A percentile compares a stretch with the other conserved stretches of the same genome.
Conservation (phyloP, 2,797 vertebrate species). For the Neosalanx taihuensis region DNA sequence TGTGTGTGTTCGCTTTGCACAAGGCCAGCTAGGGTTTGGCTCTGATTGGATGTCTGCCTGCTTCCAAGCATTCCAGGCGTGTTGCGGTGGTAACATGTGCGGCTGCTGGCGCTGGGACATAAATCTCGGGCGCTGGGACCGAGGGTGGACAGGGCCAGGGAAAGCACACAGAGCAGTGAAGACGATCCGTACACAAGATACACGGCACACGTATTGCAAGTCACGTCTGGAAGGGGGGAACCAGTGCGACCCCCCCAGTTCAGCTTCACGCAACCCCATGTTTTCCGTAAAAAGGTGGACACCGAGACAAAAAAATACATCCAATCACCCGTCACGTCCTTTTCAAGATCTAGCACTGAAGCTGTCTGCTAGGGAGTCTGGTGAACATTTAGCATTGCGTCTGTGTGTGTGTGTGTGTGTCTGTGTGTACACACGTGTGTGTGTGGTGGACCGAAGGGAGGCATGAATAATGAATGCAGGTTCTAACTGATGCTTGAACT, state of each 20-base stretch:
- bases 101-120: slow-evolving; percentile 18
- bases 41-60: slow-evolving; percentile 47
- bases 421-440: not conserved
- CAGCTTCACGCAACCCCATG: not conserved
- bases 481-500: slow-evolving; percentile 63
- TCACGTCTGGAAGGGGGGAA: slow-evolving; percentile 24
- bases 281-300: too few species aligned
- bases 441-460: slow-evolving; percentile 30
- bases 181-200: not conserved
- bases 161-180: slow-evolving; percentile 8
- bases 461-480: slow-evolving; percentile 70
- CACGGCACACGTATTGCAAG: slow-evolving; percentile 10
- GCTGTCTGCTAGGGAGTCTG: too few species aligned
- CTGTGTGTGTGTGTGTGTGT: slow-evolving; percentile 22
- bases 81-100: slow-evolving; percentile 33
- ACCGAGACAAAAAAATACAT: too few species aligned
- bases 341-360: too few species aligned
- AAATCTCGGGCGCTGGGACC: slow-evolving; percentile 23
- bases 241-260: slow-evolving; percentile 3
- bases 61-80: slow-evolving; percentile 47
- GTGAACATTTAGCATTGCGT: not conserved
- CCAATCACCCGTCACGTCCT: too few species aligned
- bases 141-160: slow-evolving; percentile 11
- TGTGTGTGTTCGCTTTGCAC: slow-evolving; percentile 27
- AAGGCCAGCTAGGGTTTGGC: slow-evolving; percentile 59